These are phyloP conservation scores for Esperia sulphurella DNA, from an alignment of 2,888 invertebrate species.

Conservation along the genomic window DNA sequence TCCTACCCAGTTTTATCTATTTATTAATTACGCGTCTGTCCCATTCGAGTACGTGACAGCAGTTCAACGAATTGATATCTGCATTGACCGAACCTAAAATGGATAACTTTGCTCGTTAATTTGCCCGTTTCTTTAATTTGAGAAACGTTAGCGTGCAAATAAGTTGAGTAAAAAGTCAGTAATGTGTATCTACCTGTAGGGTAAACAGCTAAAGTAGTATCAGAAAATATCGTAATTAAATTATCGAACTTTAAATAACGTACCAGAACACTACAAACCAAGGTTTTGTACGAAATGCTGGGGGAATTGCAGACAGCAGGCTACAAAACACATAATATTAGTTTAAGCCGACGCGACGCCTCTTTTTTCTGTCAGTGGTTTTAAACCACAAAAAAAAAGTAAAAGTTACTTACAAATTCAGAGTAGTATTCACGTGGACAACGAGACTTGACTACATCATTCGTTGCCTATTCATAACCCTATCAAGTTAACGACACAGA, in stretches of 20 bases:
- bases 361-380: too few species aligned
- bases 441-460: conserved; percentile 46
- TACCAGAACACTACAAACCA: too few species aligned
- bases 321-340: too few species aligned
- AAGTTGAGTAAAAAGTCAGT: background rate
- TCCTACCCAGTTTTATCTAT: background rate
- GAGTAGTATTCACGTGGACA: conserved; percentile 30
- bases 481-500: background rate
- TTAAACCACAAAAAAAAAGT: too few species aligned
- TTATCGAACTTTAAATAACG: too few species aligned
- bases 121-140: conserved; percentile 1
- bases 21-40: conserved; percentile 5
- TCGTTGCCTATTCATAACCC: conserved; percentile 44
- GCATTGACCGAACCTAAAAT: conserved; percentile 1
- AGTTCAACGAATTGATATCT: conserved; percentile 4
- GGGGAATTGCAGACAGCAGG: too few species aligned
- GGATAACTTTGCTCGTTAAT: conserved; percentile 5
- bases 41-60: conserved; percentile 5
- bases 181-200: background rate
- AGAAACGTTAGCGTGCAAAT: background rate
- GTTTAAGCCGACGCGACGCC: too few species aligned
- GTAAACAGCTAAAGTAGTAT: too few species aligned
- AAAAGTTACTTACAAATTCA: conserved; percentile 39
- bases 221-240: too few species aligned
- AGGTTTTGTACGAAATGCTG: too few species aligned